A percentile compares a stretch with the other conserved stretches of the same genome.
These are phyloP conservation scores for Myotis myotis DNA, from an alignment of 2,797 vertebrate species.

Conservation along the genomic window DNA sequence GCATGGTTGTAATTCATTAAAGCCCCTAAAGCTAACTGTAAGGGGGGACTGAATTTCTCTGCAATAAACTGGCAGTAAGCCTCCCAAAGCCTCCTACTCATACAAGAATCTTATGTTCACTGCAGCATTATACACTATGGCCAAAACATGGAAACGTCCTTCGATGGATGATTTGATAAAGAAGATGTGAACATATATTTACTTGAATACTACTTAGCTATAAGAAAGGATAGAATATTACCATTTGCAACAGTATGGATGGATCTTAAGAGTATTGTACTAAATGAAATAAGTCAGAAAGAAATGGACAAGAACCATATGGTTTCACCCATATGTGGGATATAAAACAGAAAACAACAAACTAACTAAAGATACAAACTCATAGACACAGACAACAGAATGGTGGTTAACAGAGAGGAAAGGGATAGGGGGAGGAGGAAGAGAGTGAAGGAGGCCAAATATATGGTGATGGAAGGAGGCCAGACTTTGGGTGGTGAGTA, in stretches of 20 bases:
- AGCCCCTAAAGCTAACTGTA: background rate
- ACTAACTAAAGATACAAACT: background rate
- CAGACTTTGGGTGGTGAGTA: background rate
- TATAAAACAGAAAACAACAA: background rate
- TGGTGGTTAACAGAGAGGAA: background rate
- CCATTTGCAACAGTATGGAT: background rate
- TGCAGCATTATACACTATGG: no score
- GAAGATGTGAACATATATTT: background rate
- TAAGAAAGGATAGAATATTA: background rate
- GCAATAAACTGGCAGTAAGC: background rate
- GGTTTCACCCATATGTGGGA: background rate
- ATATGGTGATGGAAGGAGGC: background rate
- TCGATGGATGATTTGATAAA: no score
- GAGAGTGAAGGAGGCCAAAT: background rate
- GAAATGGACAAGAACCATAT: background rate
- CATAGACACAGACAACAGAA: background rate
- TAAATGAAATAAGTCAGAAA: background rate
- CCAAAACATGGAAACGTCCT: background rate
- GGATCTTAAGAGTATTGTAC: background rate
- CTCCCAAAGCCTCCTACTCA: background rate
- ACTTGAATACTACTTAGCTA: background rate
- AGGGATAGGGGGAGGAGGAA: background rate
- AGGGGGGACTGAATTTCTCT: background rate
- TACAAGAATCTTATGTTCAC: background rate
- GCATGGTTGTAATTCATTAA: background rate